Evolutionary conservation across 2,888 invertebrate species (phyloP).

Genomic region (Cosmia pyralina): DNA sequence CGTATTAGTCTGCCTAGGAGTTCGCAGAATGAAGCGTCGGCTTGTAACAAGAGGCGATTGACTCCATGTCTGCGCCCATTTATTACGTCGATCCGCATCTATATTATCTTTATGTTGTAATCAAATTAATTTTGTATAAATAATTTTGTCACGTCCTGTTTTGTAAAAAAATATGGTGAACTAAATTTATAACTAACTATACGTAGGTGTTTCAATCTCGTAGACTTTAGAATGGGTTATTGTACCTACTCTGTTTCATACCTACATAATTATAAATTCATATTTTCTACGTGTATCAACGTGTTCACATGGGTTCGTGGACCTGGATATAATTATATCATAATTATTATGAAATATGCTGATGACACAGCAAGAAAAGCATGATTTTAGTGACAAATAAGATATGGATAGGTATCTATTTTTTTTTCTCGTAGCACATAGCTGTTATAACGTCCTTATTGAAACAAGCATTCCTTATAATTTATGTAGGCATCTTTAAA

Average conservation of each 20-base stretch:
- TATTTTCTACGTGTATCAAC: slow-evolving; percentile 1
- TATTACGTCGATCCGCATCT: slow-evolving; percentile 50
- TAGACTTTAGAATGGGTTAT: slow-evolving; percentile 41
- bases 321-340: slow-evolving; percentile 12
- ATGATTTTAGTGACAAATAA: background rate
- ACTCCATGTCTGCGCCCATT: slow-evolving; percentile 45
- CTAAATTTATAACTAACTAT: background rate
- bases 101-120: slow-evolving; percentile 51
- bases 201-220: slow-evolving; percentile 9
- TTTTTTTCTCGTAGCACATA: background rate
- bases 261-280: slow-evolving; percentile 21
- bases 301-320: slow-evolving; percentile 25
- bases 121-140: slow-evolving; percentile 49
- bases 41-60: slow-evolving; percentile 62
- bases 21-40: slow-evolving; percentile 65
- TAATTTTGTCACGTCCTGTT: slow-evolving; percentile 43
- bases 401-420: background rate
- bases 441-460: background rate
- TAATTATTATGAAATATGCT: slow-evolving; percentile 15
- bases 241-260: background rate
- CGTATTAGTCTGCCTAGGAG: slow-evolving; percentile 67
- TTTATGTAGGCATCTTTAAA: background rate
- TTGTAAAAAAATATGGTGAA: slow-evolving; percentile 23
- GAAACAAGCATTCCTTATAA: too few relatives aligned
- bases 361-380: background rate